These are phyloP conservation scores for Yoshiicerus persimilis DNA, from an alignment of 1,140 invertebrate genomes.

Conservation along the genomic window DNA sequence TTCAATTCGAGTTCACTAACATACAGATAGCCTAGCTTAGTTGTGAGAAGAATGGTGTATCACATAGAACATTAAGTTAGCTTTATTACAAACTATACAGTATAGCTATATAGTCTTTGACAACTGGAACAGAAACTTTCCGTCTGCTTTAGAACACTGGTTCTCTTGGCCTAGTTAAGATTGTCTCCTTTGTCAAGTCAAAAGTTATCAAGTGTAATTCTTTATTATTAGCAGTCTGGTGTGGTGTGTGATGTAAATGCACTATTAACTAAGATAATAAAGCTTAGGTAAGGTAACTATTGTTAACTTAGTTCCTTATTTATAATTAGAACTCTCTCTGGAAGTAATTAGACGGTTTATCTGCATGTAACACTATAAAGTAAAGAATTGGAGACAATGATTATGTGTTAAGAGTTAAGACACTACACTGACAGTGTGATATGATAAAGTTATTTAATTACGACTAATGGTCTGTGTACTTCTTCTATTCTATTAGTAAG, in stretches of 20 bases:
- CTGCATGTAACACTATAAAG: background rate
- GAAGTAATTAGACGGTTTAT: background rate
- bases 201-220: background rate
- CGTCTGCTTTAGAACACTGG: background rate
- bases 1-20: background rate
- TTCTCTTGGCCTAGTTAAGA: background rate
- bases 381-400: background rate
- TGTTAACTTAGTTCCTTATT: background rate
- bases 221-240: background rate
- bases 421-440: background rate
- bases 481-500: background rate
- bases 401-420: background rate
- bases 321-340: background rate
- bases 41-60: too few relatives aligned
- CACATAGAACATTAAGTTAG: too few relatives aligned
- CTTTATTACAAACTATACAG: too few relatives aligned
- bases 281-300: too few relatives aligned
- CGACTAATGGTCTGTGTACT: background rate
- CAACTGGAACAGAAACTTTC: background rate
- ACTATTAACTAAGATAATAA: background rate
- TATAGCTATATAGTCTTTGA: background rate
- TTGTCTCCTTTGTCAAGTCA: background rate
- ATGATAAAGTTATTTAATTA: slow-evolving; percentile 1
- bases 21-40: too few relatives aligned
- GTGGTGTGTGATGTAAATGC: background rate